Conservation (phyloP, 2,797 vertebrate species). For the Micropoecilia bifurca region DNA sequence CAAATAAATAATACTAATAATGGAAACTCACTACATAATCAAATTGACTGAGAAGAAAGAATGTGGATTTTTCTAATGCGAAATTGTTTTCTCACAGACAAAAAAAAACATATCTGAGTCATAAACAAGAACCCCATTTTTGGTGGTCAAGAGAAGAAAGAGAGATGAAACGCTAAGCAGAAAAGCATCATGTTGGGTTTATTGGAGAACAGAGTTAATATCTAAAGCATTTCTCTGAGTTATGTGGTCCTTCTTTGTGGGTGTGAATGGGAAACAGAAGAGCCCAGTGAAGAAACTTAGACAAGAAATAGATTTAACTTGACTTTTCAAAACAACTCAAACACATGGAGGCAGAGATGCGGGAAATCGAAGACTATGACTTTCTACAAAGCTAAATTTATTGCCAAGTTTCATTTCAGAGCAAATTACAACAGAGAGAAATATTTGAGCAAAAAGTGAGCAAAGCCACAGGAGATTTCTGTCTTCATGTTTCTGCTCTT, state of each 20-base stretch:
- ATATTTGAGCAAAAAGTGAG: slow-evolving; percentile 49
- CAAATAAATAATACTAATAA: slow-evolving; percentile 2
- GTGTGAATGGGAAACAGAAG: slow-evolving; percentile 21
- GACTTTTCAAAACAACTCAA: slow-evolving; percentile 38
- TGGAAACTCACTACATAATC: slow-evolving; percentile 10
- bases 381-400: slow-evolving; percentile 49
- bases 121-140: slow-evolving; percentile 43
- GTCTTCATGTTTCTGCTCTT: slow-evolving; percentile 29
- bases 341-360: slow-evolving; percentile 40
- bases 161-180: slow-evolving; percentile 44
- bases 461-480: slow-evolving; percentile 28
- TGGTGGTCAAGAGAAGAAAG: slow-evolving; percentile 57
- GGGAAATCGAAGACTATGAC: slow-evolving; percentile 37
- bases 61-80: slow-evolving; percentile 46
- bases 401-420: slow-evolving; percentile 47
- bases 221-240: slow-evolving; percentile 47
- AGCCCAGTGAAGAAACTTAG: slow-evolving; percentile 40
- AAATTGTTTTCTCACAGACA: slow-evolving; percentile 47
- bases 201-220: slow-evolving; percentile 20
- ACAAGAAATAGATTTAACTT: slow-evolving; percentile 45
- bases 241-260: slow-evolving; percentile 57
- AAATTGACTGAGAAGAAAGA: slow-evolving; percentile 34
- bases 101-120: slow-evolving; percentile 42
- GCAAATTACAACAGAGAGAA: slow-evolving; percentile 52
- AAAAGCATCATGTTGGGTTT: slow-evolving; percentile 36